Evolutionary conservation across 30 jellyfish, hydroid and myxozoan genomes (phyloP), one percentile per base, ranked within the genome.

Genomic region (Euphysa ruthae): DNA sequence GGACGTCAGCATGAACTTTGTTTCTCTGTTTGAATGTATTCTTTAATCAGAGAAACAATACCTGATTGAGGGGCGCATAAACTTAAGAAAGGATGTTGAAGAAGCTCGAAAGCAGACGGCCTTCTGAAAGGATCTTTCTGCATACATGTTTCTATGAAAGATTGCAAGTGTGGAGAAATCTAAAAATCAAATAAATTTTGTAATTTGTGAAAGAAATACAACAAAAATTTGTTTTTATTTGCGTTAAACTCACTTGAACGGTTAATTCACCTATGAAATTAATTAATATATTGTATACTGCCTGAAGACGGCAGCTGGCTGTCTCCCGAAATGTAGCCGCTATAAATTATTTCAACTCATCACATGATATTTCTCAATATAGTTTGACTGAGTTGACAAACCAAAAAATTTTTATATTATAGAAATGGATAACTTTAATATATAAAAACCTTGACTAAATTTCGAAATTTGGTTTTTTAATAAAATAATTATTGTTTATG

Each of bases 41-140:
- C 93, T 35, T 66, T 75, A 30, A 85, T 81, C 7, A 85, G 91
- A 28, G 70, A 70, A 32, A 86, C 90, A 1, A 85, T 74, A 21
- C 81, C 62, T 23, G 96, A 49, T 23, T 91, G 69, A 18, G 93
- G 81, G 55, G 93, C 81, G 13, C 91, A 77, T 58, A 58, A 70
- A 73, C 93, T 80, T 35, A 85, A 61, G 66, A 85, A 85, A 7
- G 96, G 96, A 43, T 85, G 96, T 61, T 85, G 93, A 52, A 85
- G 82, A 50, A 85, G 57, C 61, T 85, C 96, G 49, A 78, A 85
- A 4, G 96, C 96, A 32, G 93, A 70, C 7, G 93, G 57, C 58
- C 96, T 55, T 22, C 74, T 66, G 70, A 70, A 55, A 15, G 96
- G 96, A 18, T 85, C 96, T 66, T 78, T 85, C 42, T 68, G 84